These are phyloP conservation scores for Psylliodes chrysocephalus DNA, from an alignment of 2,888 invertebrate genomes.

Conservation along the genomic window DNA sequence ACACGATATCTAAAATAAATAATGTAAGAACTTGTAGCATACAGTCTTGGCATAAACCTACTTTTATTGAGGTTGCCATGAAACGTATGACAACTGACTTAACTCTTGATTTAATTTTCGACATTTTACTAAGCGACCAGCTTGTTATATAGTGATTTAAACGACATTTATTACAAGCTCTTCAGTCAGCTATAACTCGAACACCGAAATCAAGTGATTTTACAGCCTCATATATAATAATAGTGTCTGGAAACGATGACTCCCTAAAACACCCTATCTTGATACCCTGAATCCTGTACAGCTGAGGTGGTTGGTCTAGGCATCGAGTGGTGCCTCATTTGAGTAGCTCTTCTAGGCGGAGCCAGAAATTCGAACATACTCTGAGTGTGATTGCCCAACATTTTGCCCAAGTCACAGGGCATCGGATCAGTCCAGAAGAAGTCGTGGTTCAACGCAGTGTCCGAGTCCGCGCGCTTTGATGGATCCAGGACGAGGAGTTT, in stretches of 20 bases:
- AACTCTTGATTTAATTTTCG: no score
- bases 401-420: slow-evolving; percentile 90
- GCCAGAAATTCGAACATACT: slow-evolving; percentile 96
- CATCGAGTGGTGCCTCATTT: slow-evolving; percentile 73
- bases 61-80: no score
- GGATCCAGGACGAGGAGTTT: slow-evolving; percentile 93
- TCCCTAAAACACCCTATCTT: slow-evolving; percentile 84
- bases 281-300: slow-evolving; percentile 82
- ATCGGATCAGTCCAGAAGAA: slow-evolving; percentile 99
- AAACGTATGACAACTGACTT: no score
- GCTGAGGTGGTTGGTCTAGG: slow-evolving; percentile 67
- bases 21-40: not conserved
- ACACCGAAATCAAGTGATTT: no score
- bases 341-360: slow-evolving; percentile 77
- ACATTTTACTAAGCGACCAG: no score
- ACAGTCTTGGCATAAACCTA: no score
- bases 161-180: no score
- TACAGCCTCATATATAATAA: no score
- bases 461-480: slow-evolving; percentile 85
- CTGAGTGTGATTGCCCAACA: slow-evolving; percentile 89
- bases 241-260: not conserved
- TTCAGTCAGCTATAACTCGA: no score
- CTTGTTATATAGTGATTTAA: no score
- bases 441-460: slow-evolving; percentile 94
- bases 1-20: not conserved